A percentile compares a stretch with the other conserved stretches of the same genome.
Conservation (phyloP, 1,140 invertebrate species). For the Theocolax elegans region DNA sequence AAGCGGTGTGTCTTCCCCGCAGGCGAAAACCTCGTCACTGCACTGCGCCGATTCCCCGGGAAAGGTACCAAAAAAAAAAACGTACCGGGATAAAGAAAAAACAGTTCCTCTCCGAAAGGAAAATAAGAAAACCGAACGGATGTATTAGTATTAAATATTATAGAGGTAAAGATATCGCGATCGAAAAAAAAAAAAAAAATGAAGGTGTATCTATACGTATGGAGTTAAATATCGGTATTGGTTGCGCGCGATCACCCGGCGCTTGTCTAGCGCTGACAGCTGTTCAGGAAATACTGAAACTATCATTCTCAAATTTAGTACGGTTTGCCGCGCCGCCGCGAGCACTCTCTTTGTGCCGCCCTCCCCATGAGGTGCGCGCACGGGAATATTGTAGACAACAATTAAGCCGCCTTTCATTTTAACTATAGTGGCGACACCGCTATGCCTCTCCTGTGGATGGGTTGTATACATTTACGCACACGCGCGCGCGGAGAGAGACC, state of each 20-base stretch:
- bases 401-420: conserved; percentile 68
- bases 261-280: conserved; percentile 65
- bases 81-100: too few relatives aligned
- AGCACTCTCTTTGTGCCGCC: conserved; percentile 35
- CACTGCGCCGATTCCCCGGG: conserved; percentile 5
- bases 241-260: conserved; percentile 50
- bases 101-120: too few relatives aligned
- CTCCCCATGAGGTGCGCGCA: conserved; percentile 18
- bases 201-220: too few relatives aligned
- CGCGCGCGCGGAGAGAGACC: conserved; percentile 38
- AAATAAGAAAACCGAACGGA: too few relatives aligned
- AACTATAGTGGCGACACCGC: conserved; percentile 62
- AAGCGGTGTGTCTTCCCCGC: too few relatives aligned
- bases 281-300: conserved; percentile 68
- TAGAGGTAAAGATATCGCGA: too few relatives aligned
- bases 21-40: conserved; percentile 5
- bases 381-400: conserved; percentile 61
- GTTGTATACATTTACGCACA: too few relatives aligned
- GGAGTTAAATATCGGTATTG: too few relatives aligned
- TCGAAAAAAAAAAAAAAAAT: background rate
- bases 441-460: conserved; percentile 28
- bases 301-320: conserved; percentile 65
- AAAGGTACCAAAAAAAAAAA: too few relatives aligned
- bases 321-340: conserved; percentile 51
- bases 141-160: too few relatives aligned